Base-by-base conservation (phyloP, 2,113 vertebrate species). In the Campylorhamphus procurvoides region DNA sequence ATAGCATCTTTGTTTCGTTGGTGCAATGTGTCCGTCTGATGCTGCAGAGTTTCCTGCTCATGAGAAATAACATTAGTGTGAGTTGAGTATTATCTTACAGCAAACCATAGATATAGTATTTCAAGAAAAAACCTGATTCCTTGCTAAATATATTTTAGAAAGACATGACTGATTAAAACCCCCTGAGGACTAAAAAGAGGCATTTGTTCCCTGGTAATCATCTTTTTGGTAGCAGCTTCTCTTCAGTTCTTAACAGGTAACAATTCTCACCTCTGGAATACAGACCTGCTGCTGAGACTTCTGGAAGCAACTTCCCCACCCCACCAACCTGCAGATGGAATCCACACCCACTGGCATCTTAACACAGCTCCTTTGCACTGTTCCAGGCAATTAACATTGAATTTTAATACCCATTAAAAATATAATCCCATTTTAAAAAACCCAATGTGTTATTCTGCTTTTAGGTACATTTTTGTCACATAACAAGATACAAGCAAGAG, bases 1-100 rank as follows among this genome's bases (percentile, higher is more conserved):
- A 99, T 90, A 3, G 98, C 97, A 96, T 99, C 99, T 49, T 97
- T 96, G 87, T 99, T 98, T 89, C 99, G 98, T 23, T 98, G 98
- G 42, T 96, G 71, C 95, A 98, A 79, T 2, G 93, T 97, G 87
- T 98, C 97, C 6, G 78, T 97, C 91, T 98, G 97, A 97, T 96
- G 97, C 93, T 98, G 98, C 91, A 99, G 97, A 82, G 97, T 94
- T 93, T 98, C 98, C 98, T 99, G 96, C 84, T 90, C 92, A 11
- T 8, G 53, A 3, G 22, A 89, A 93, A 89, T 27, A 96, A 88
- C 28, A 90, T 89, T 24, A 89, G 18, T 22, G 16, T 31, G 15
- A 47, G 62, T 77, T 62, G 96, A 87, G 18, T 7, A 69, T 37
- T 33, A 59, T 14, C 29, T 83, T 33, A 79, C 28, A 29, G 15